Base-by-base conservation (phyloP, 2,113 vertebrate species). In the Aythya baeri region DNA sequence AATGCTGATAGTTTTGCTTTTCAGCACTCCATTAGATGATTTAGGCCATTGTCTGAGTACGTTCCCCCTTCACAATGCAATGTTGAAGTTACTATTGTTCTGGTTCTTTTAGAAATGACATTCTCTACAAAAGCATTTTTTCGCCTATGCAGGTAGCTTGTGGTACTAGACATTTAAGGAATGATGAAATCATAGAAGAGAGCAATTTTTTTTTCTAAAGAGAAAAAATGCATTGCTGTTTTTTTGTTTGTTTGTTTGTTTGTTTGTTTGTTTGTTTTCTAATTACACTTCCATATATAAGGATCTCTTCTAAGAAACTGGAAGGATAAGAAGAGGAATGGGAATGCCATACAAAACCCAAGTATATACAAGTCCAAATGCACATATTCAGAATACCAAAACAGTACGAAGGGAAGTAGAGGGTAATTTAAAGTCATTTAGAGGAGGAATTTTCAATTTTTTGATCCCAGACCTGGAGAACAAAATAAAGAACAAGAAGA, bases 1-100 rank as follows among this genome's bases (percentile, higher is more conserved):
- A 79, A 76, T 20, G 9, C 3, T 17, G 13, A 65, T 62, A 79
- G 85, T 84, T 94, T 74, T 66, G 23, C 23, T 58, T 88, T 77
- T 70, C 41, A 70, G 21, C 50, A 49, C 31, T n/a, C 55, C 46
- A 7, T 58, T 31, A 55, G 68, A 13, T 50, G 86, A 34, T 3
- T 3, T 4, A 54, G 49, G 49, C 1, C 3, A 22, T 7, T 36
- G 74, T 34, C 17, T 26, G 31, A 17, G n/a, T 1, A 10, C 46
- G 34, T 44, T 86, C 8, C 38, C 23, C 43, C 20, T 25, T 6
- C 73, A 22, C 65, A 55, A 1, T 5, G 43, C 43, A 7, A 16
- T 13, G 41, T 57, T 89, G 58, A 41, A 89, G 63, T 6, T 43
- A 9, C 61, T 63, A 29, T 44, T 83, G 26, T 8, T 79, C 57